Base-by-base conservation (phyloP, 2,113 vertebrate genomes). In the Grantiella picta region DNA sequence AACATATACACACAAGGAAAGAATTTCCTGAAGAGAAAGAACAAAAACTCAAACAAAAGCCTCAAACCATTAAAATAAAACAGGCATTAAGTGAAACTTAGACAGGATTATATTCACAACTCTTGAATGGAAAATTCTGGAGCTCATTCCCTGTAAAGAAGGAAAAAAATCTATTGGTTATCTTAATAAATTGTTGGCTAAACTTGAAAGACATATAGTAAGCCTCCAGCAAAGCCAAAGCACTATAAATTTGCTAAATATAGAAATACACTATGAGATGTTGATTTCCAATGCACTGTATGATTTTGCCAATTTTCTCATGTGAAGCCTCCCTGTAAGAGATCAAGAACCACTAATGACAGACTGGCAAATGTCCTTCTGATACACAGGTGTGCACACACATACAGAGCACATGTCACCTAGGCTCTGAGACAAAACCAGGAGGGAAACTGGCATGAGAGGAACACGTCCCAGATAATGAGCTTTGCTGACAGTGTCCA, bases 191-290 rank as follows among this genome's bases (percentile, higher is more conserved):
- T 10, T 33, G 21, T 57, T 78, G 49, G 21, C 24, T 94, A 56
- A 60, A 75, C 31, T 60, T 6, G 1, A 82, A 47, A 0, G 0
- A 56, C 50, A 27, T 64, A 33, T 2, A 50, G 31, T 11, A 79
- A 86, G 11, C 19, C 27, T 92, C n/a, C 50, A 73, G 38, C 29
- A 56, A 70, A 91, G 64, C 35, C n/a, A 57, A 57, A 89, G 15
- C 21, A 60, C 29, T 21, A 16, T 18, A 56, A 42, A 79, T 59
- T 57, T 16, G 6, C 17, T 54, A 77, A 31, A n/a, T 76, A 68
- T 0, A n/a, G 16, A 75, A 86, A 91, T 54, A 27, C 3, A 63
- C 16, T 60, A 36, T 49, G 63, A 57, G 28, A 40, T n/a, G 68
- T 1, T 36, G 19, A 53, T 80, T 90, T 82, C 33, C 70, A 94